Evolutionary conservation across 2,888 invertebrate genomes (phyloP), one percentile per base, ranked within the genome.

Genomic region (Archips crataeganus): DNA sequence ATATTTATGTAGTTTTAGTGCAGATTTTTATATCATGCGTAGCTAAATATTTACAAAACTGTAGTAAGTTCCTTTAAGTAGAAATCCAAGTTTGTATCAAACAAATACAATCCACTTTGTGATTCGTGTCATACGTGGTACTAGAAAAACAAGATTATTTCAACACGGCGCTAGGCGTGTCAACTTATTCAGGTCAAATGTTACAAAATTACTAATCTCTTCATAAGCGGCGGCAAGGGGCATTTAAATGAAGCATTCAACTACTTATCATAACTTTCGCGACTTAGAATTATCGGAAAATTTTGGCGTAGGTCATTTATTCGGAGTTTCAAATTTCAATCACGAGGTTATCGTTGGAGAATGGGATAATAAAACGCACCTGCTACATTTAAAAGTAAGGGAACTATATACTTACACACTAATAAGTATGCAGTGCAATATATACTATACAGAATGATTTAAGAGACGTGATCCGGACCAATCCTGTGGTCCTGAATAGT

Each of bases 121-220:
- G 76, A 70, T 74, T 78, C 78, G 79, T 77, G 77, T 79, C 77
- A 79, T 74, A 70, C 64, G 75, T 36, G 68, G 71, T 71, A 75
- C 69, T 67, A 72, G 74, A 76, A 73, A 77, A 73, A 73, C 74
- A 70, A 71, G 66, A 61, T 59, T 70, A 66, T 77, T 77, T 76
- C 79, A 70, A 74, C 77, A 77, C 66, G 65, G 49, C 47, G 47
- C 71, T 78, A 77, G 78, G 76, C 70, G 79, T 76, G 77, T 79
- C 78, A 76, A 74, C 76, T 76, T 72, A 75, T 64, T 74, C 75
- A 72, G 78, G 78, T 79, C 79, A 78, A 69, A 75, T 74, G 75
- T 83, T 80, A 77, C 77, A 79, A 80, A 81, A 83, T 67, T 73
- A 69, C 61, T 72, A 63, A 77, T 70, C 74, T 78, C 76, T 77